Conservation (phyloP, 2,113 vertebrate species). For the Dromaius novaehollandiae region DNA sequence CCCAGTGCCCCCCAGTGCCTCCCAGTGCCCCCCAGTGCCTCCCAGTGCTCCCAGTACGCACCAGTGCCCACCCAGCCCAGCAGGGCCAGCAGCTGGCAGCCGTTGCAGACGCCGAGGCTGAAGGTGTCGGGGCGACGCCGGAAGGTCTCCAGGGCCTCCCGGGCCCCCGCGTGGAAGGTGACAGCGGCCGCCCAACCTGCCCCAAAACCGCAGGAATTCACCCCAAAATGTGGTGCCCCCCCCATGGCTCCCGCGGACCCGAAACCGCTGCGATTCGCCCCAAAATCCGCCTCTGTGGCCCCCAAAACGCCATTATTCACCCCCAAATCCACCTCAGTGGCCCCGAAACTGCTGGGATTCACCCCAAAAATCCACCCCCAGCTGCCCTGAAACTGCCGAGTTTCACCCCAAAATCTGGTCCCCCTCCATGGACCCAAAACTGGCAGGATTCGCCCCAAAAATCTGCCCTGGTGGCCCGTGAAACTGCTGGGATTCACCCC, state of each 20-base stretch:
- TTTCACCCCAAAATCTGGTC: no score
- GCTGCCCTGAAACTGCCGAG: no score
- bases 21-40: no score
- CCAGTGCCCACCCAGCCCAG: conserved; percentile 86
- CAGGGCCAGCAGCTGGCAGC: conserved; percentile 89
- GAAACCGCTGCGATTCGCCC: neutral
- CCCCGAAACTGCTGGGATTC: neutral
- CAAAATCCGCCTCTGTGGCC: no score
- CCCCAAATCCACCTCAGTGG: no score
- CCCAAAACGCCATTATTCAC: no score
- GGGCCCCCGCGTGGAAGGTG: conserved; percentile 79
- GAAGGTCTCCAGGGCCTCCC: conserved; percentile 83
- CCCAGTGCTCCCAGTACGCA: neutral
- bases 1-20: neutral
- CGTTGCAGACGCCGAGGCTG: conserved; percentile 92
- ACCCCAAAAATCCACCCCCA: neutral
- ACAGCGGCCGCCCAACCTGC: conserved; percentile 90
- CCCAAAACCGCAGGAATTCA: neutral
- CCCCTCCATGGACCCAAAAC: no score
- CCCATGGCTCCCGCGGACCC: no score
- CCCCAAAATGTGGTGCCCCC: neutral
- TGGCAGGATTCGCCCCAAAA: no score
- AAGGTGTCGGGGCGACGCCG: conserved; percentile 82
- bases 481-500: no score
- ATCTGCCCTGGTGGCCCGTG: no score